Evolutionary conservation across 2,888 invertebrate genomes (phyloP).

Genomic region (Neoaliturus tenellus): DNA sequence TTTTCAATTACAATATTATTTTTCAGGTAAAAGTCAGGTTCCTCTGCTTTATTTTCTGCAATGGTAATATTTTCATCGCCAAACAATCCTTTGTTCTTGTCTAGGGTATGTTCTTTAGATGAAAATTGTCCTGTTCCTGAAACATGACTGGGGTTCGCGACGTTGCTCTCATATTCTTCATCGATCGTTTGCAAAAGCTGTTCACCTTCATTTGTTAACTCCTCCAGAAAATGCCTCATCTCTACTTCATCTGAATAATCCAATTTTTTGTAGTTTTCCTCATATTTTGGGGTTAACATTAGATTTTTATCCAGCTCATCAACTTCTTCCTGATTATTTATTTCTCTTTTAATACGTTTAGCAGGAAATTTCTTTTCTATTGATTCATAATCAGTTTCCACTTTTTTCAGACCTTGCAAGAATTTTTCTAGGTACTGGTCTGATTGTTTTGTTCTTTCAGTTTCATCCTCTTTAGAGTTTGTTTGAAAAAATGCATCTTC

Average conservation of each 20-base stretch:
- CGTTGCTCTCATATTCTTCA: not conserved
- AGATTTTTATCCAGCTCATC: not conserved
- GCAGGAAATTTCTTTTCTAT: not conserved
- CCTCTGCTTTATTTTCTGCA: not conserved
- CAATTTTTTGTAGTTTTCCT: not conserved
- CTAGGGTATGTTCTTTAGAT: not conserved
- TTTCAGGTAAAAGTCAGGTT: not conserved
- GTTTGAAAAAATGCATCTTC: not conserved
- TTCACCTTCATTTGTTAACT: conserved; percentile 18
- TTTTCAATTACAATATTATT: conserved; percentile 12
- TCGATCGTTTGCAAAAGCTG: conserved; percentile 15
- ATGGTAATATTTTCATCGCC: not conserved
- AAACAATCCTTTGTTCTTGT: not conserved
- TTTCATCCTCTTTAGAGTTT: not conserved
- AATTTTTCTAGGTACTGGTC: not conserved
- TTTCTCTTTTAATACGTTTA: not conserved
- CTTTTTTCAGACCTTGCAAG: not conserved
- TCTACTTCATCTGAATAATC: conserved; percentile 16
- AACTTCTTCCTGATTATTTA: not conserved
- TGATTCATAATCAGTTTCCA: not conserved
- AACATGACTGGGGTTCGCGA: not conserved
- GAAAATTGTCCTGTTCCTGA: not conserved
- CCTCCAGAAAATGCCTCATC: not conserved
- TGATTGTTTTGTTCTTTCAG: not conserved
- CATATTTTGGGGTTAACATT: not conserved